Conservation (phyloP, 2,888 invertebrate genomes). For the Zootermopsis nevadensis region DNA sequence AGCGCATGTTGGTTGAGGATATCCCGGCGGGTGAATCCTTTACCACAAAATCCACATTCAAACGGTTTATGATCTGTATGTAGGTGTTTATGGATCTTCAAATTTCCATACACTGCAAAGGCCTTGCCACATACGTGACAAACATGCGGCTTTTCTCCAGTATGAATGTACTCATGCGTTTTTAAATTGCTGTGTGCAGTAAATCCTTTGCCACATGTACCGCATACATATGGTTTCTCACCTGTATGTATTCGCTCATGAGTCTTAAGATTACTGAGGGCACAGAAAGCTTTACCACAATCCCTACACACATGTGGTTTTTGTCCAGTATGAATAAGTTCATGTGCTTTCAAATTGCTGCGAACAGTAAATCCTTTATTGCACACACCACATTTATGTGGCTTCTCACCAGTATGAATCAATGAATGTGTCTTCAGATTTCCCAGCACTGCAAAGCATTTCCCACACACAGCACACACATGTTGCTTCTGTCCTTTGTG, state of each 20-base stretch:
- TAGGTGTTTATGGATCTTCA: slow-evolving; percentile 12
- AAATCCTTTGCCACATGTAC: slow-evolving; percentile 15
- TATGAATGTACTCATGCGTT: slow-evolving; percentile 28
- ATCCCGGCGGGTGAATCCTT: slow-evolving; percentile 4
- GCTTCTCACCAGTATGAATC: slow-evolving; percentile 30
- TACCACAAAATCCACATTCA: slow-evolving; percentile 4
- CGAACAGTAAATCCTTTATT: slow-evolving; percentile 23
- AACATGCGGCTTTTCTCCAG: slow-evolving; percentile 9
- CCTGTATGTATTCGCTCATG: slow-evolving; percentile 27
- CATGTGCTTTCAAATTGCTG: slow-evolving; percentile 18
- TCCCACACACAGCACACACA: slow-evolving; percentile 5
- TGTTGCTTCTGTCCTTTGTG: not conserved
- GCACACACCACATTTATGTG: slow-evolving; percentile 1
- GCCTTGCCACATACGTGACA: slow-evolving; percentile 22
- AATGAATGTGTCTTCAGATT: slow-evolving; percentile 17
- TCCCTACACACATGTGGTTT: slow-evolving; percentile 32
- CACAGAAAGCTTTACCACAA: slow-evolving; percentile 29
- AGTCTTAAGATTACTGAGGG: slow-evolving; percentile 22
- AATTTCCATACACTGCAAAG: slow-evolving; percentile 21
- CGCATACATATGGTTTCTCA: slow-evolving; percentile 25
- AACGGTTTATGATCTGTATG: not conserved
- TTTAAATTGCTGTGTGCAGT: slow-evolving; percentile 28
- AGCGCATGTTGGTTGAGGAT: slow-evolving; percentile 10
- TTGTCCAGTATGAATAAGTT: slow-evolving; percentile 14
- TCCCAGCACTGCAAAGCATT: slow-evolving; percentile 6